A percentile compares a stretch with the other conserved stretches of the same genome.
Evolutionary conservation across 2,797 vertebrate genomes (phyloP).

Genomic region (Balearica regulorum): DNA sequence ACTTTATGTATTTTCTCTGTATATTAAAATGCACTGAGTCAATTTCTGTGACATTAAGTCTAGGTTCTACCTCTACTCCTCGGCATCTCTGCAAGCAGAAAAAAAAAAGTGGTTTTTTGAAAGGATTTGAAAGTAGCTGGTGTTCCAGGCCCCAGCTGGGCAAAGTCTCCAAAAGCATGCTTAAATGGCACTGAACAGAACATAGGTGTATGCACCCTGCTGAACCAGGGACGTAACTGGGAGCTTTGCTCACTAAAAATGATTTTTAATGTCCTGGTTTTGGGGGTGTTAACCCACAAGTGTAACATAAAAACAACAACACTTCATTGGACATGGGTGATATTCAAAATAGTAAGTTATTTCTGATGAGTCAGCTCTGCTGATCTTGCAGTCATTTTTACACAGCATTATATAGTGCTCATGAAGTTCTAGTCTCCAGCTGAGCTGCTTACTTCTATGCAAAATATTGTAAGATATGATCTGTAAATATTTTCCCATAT

Average conservation of each 20-base stretch:
- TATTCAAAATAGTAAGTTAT: background rate
- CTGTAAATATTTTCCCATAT: background rate
- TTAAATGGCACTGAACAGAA: background rate
- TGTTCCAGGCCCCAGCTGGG: background rate
- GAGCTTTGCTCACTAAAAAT: background rate
- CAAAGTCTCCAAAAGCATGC: background rate
- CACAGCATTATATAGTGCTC: background rate
- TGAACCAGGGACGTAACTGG: background rate
- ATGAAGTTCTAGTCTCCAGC: background rate
- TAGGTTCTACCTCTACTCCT: background rate
- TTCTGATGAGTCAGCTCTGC: background rate
- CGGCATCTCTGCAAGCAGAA: background rate
- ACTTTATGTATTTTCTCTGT: background rate
- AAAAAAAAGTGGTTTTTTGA: background rate
- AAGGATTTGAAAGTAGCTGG: background rate
- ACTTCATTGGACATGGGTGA: background rate
- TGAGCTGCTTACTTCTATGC: background rate
- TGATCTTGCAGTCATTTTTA: background rate
- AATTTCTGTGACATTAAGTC: background rate
- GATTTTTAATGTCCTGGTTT: background rate
- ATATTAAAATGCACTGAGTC: background rate
- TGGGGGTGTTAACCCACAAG: background rate
- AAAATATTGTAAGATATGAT: background rate
- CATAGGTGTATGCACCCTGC: fast-evolving
- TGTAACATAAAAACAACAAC: background rate